These are phyloP conservation scores for Caenorhabditis sp. DNA, from an alignment of 2,888 invertebrate genomes.

Conservation along the genomic window DNA sequence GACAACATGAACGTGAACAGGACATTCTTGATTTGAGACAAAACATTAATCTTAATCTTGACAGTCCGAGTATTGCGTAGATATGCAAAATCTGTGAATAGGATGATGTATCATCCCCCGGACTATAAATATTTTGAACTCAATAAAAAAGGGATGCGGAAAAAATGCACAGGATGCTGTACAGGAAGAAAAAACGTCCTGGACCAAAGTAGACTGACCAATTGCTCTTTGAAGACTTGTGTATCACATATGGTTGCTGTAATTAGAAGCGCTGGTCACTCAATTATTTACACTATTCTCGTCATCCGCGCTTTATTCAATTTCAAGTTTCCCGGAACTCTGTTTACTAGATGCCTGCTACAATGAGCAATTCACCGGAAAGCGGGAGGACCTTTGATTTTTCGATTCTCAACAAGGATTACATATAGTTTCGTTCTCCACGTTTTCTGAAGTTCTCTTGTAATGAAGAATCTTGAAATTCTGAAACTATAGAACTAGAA, in stretches of 20 bases:
- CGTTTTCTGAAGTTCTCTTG: not conserved
- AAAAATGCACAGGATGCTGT: conserved; percentile 26
- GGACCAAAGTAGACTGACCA: conserved; percentile 41
- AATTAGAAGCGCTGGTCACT: conserved; percentile 57
- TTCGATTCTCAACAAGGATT: conserved; percentile 13
- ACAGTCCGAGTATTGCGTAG: not conserved
- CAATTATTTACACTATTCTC: conserved; percentile 29
- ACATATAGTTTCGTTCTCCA: not conserved
- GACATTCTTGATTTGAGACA: not conserved
- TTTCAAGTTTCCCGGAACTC: conserved; percentile 38
- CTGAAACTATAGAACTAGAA: not conserved
- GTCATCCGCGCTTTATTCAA: conserved; percentile 1
- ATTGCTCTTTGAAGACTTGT: conserved; percentile 20
- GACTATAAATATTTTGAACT: conserved; percentile 52
- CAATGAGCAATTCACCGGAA: conserved; percentile 27
- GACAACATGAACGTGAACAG: not conserved
- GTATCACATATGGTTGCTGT: conserved; percentile 48
- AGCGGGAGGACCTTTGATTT: conserved; percentile 44
- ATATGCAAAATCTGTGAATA: conserved; percentile 4
- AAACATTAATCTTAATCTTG: conserved; percentile 17
- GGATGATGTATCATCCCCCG: conserved; percentile 22
- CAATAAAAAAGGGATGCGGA: not conserved
- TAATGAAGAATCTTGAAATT: not conserved
- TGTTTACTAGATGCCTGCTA: conserved; percentile 23
- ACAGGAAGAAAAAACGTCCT: conserved; percentile 1